A percentile compares a stretch with the other conserved stretches of the same genome.
Conservation (phyloP, 1,140 invertebrate species). For the Halictus rubicundus region DNA sequence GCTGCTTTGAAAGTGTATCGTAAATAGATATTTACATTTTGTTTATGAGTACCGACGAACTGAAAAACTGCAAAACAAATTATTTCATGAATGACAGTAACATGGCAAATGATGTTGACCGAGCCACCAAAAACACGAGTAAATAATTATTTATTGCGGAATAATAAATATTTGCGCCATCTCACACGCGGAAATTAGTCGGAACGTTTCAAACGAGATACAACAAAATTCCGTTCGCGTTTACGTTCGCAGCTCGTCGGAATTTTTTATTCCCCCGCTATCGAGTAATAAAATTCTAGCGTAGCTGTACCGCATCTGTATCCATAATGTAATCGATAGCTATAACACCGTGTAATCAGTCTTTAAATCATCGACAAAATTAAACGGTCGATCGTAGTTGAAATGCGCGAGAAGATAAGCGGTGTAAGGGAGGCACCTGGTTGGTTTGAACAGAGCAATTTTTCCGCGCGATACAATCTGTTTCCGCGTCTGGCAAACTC, state of each 20-base stretch:
- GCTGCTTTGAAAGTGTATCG: no score
- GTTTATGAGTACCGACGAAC: no score
- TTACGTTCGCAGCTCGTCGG: neutral
- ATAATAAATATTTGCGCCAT: no score
- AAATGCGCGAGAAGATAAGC: neutral
- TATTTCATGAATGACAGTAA: no score
- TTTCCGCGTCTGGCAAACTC: slow-evolving; percentile 52
- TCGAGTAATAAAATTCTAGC: neutral
- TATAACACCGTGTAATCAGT: neutral
- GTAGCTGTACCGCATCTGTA: neutral
- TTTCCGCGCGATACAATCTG: slow-evolving; percentile 59
- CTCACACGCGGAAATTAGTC: no score
- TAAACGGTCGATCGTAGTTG: neutral
- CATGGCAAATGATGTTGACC: no score
- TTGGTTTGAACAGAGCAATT: slow-evolving; percentile 16
- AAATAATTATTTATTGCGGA: no score
- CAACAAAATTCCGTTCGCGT: no score
- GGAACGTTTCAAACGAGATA: no score
- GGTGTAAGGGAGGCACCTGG: neutral
- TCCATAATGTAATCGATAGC: neutral
- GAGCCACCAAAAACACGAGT: no score
- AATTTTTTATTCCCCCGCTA: neutral
- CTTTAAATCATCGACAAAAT: neutral
- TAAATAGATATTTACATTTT: no score
- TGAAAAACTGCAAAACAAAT: no score